These are phyloP conservation scores for Fulmarus glacialis DNA, from an alignment of 2,113 vertebrate genomes.

Conservation along the genomic window DNA sequence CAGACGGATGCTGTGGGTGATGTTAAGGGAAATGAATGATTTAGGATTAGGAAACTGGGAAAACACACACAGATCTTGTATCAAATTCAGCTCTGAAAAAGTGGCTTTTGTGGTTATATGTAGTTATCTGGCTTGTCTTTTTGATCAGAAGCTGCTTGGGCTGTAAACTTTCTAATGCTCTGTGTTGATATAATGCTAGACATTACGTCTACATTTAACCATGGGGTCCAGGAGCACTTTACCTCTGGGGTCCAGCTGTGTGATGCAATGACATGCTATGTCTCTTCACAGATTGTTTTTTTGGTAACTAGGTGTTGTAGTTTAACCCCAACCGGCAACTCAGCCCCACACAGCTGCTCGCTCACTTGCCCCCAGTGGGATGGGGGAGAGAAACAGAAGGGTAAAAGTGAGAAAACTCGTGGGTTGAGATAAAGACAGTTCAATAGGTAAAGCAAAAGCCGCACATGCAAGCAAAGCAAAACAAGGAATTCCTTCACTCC, in stretches of 20 bases:
- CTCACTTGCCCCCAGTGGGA: background rate
- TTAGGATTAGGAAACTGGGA: background rate
- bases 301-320: background rate
- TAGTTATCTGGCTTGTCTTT: background rate
- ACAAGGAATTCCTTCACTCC: too few relatives aligned
- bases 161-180: background rate
- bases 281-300: background rate
- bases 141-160: background rate
- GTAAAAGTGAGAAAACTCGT: too few relatives aligned
- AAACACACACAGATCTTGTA: background rate
- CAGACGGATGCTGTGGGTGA: background rate
- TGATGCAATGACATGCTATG: background rate
- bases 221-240: background rate
- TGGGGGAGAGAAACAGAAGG: too few relatives aligned
- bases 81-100: background rate
- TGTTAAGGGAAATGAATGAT: background rate
- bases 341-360: background rate
- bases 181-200: background rate
- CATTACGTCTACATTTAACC: background rate
- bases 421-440: too few relatives aligned
- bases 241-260: background rate
- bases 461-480: too few relatives aligned
- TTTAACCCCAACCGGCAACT: background rate
- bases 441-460: too few relatives aligned
- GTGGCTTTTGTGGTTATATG: conserved; percentile 10